Percentiles rank a stretch among this genome's conserved stretches.
Conservation (phyloP, 2,888 invertebrate genomes). For the Esperia sulphurella region DNA sequence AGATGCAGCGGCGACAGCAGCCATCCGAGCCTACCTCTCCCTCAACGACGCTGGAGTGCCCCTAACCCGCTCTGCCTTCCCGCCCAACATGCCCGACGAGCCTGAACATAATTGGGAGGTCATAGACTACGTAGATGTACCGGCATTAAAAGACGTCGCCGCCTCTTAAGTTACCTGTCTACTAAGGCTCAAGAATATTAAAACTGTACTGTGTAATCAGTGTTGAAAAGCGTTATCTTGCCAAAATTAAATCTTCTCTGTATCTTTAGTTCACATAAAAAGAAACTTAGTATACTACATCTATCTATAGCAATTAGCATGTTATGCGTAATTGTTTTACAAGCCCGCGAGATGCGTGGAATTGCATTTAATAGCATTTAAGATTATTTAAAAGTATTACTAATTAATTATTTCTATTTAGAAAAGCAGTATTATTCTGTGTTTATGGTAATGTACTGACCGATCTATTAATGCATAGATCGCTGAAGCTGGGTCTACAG, state of each 20-base stretch:
- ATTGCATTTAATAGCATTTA: slow-evolving; percentile 18
- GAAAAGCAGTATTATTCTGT: slow-evolving; percentile 12
- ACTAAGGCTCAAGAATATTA: not conserved
- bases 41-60: slow-evolving; percentile 80
- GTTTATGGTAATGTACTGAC: not conserved
- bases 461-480: too few species aligned
- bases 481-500: too few species aligned
- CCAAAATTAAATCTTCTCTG: slow-evolving; percentile 2
- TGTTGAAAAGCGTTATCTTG: slow-evolving; percentile 7
- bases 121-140: slow-evolving; percentile 83
- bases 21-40: slow-evolving; percentile 80
- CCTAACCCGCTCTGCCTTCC: slow-evolving; percentile 76
- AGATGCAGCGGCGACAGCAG: slow-evolving; percentile 64
- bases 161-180: not conserved
- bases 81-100: slow-evolving; percentile 68
- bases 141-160: not conserved
- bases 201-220: not conserved
- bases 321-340: not conserved
- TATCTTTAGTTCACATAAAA: not conserved
- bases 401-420: not conserved
- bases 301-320: not conserved
- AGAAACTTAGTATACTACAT: not conserved
- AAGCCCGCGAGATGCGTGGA: not conserved
- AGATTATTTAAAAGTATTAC: not conserved
- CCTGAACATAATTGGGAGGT: slow-evolving; percentile 82